These are phyloP conservation scores for Etheostoma perlongum DNA, from an alignment of 2,797 vertebrate genomes.

Conservation along the genomic window DNA sequence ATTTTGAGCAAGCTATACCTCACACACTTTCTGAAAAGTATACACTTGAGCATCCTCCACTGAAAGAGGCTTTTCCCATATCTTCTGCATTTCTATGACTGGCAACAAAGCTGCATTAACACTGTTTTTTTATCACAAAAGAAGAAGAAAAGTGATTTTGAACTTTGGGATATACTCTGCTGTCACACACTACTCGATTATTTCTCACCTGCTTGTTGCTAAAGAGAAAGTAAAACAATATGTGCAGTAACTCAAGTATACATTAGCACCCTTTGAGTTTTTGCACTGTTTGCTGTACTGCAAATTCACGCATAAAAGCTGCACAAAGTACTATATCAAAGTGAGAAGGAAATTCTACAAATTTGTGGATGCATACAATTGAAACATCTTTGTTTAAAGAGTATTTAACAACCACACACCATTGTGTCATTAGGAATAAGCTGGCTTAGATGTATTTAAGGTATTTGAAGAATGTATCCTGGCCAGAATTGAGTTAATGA, in stretches of 20 bases:
- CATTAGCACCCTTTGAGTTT: conserved; percentile 49
- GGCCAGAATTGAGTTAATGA: background rate
- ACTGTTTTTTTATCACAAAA: conserved; percentile 33
- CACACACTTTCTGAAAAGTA: conserved; percentile 50
- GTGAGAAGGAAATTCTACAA: conserved; percentile 58
- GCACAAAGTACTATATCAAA: conserved; percentile 43
- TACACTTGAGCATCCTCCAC: conserved; percentile 33
- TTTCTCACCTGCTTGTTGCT: conserved; percentile 81
- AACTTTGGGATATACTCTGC: conserved; percentile 46
- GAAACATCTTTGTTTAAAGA: conserved; percentile 24
- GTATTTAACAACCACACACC: conserved; percentile 16
- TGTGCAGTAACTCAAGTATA: conserved; percentile 40
- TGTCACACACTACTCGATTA: conserved; percentile 70
- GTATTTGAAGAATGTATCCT: conserved; percentile 25
- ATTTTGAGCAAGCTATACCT: conserved; percentile 50
- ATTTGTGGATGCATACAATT: conserved; percentile 45
- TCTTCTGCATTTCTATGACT: conserved; percentile 29
- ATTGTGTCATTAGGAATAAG: conserved; percentile 10
- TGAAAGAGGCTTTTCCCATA: conserved; percentile 38
- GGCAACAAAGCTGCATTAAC: conserved; percentile 36
- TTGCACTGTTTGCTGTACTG: conserved; percentile 56
- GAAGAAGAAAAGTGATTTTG: conserved; percentile 16
- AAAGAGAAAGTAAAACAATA: conserved; percentile 60
- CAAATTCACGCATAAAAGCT: conserved; percentile 38
- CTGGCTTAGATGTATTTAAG: background rate